Evolutionary conservation across 2,888 invertebrate genomes (phyloP), one percentile per base, ranked within the genome.

Genomic region (Mesopsocus fuscifrons): DNA sequence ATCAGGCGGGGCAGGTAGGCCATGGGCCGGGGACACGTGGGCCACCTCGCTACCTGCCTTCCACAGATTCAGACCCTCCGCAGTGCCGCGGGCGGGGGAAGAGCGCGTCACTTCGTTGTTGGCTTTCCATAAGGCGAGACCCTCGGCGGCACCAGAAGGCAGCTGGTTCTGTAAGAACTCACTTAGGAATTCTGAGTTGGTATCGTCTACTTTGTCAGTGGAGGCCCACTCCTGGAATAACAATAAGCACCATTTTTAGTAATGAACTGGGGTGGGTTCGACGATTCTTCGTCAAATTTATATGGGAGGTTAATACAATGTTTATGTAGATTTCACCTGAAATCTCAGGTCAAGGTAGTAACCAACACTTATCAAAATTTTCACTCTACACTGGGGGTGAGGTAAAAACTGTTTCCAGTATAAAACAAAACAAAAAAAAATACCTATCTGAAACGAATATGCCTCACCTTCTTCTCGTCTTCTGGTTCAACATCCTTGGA

Each of bases 401-500:
- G n/a, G n/a, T n/a, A n/a, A n/a, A n/a, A n/a, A n/a, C n/a, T n/a
- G n/a, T n/a, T n/a, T n/a, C n/a, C n/a, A n/a, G n/a, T n/a, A n/a
- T n/a, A n/a, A n/a, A n/a, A n/a, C n/a, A n/a, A n/a, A n/a, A n/a
- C n/a, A n/a, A n/a, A n/a, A n/a, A n/a, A n/a, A n/a, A n/a, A n/a
- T n/a, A n/a, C n/a, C n/a, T n/a, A n/a, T n/a, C n/a, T n/a, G n/a
- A n/a, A n/a, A n/a, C n/a, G n/a, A 26, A 26, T 26, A 26, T 9
- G 6, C 6, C 26, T 9, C 26, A 26, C 26, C 26, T 26, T 26
- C 26, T 26, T 26, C 26, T 26, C 26, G 6, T 26, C 26, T 26
- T 26, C 26, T 11, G 26, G 26, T 26, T 38, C 38, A 21, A 38
- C 21, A 11, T 38, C 38, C 11, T 38, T 38, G 18, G 38, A 38